Conservation (phyloP, 30 jellyfish, hydroid and myxozoan genomes). For the Morbakka virulenta region DNA sequence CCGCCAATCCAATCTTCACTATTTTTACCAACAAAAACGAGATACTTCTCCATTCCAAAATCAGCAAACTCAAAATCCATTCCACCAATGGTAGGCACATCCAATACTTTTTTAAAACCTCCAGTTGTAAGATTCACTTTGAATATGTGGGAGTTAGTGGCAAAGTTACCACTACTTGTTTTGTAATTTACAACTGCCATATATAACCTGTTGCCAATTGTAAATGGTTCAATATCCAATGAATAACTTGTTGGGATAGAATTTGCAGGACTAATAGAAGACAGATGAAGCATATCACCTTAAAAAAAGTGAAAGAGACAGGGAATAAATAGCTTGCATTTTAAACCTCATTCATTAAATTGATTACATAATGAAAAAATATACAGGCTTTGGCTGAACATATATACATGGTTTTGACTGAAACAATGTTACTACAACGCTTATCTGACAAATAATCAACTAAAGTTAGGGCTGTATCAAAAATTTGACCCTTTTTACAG, state of each 20-base stretch:
- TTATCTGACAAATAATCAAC: too few species aligned
- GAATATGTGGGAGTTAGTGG: constrained; percentile 44
- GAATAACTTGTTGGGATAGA: constrained; percentile 56
- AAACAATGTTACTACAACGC: too few species aligned
- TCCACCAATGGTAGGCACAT: constrained; percentile 64
- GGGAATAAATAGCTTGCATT: neutral
- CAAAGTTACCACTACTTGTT: neutral
- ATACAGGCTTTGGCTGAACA: too few species aligned
- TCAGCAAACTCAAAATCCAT: constrained; percentile 69
- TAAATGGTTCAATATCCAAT: constrained; percentile 66
- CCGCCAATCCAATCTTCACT: constrained; percentile 55
- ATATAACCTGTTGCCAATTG: constrained; percentile 39
- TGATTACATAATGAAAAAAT: neutral
- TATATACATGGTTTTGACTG: too few species aligned
- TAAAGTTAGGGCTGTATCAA: too few species aligned
- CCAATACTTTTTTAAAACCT: constrained; percentile 44
- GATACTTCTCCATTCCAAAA: constrained; percentile 49
- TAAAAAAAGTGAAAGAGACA: neutral
- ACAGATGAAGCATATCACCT: constrained; percentile 41
- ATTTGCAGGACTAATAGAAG: constrained; percentile 52
- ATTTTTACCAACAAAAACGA: constrained; percentile 51
- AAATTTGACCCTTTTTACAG: too few species aligned
- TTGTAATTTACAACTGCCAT: constrained; percentile 72
- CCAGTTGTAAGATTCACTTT: constrained; percentile 1
- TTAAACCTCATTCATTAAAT: neutral